Percentiles rank a stretch among this genome's conserved stretches.
phyloP scores from a whole-genome alignment of 2,113 vertebrate species.

The Sisor rabdophorus region DNA sequence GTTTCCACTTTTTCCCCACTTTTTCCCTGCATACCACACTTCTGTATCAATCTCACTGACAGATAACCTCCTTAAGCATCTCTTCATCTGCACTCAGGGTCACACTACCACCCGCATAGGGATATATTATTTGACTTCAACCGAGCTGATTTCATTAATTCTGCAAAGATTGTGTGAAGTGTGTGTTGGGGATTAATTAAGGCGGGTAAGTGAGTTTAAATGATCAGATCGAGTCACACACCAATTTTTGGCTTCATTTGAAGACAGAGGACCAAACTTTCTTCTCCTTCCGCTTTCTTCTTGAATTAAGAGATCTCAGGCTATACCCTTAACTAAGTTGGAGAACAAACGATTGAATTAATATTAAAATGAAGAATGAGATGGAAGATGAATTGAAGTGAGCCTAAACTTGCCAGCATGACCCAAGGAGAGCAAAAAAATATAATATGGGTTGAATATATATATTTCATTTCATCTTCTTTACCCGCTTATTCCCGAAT shows the following conservation, averaged over 20 bases:
- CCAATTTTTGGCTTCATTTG: conserved; percentile 60
- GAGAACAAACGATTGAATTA: conserved; percentile 58
- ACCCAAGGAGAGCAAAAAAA: background rate
- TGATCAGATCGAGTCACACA: conserved; percentile 59
- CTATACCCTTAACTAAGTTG: conserved; percentile 58
- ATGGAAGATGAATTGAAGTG: conserved; percentile 32
- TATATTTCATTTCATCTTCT: too few species aligned
- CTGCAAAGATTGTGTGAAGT: conserved; percentile 42
- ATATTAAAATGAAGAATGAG: conserved; percentile 51
- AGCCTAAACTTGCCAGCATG: conserved; percentile 22
- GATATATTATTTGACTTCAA: conserved; percentile 49
- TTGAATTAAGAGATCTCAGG: conserved; percentile 62
- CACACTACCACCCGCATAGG: conserved; percentile 28
- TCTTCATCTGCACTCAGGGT: conserved; percentile 36
- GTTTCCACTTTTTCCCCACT: background rate
- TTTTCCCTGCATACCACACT: background rate
- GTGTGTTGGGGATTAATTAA: conserved; percentile 59
- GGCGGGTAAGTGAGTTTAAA: conserved; percentile 67
- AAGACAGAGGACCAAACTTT: conserved; percentile 54
- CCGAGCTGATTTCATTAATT: conserved; percentile 61
- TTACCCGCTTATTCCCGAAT: too few species aligned
- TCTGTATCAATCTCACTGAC: conserved; percentile 17
- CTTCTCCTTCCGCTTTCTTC: conserved; percentile 45
- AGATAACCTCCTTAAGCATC: conserved; percentile 21
- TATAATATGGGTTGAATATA: conserved; percentile 28